A percentile compares a stretch with the other conserved stretches of the same genome.
Conservation (phyloP, 2,888 invertebrate genomes). For the Lomographa bimaculata region DNA sequence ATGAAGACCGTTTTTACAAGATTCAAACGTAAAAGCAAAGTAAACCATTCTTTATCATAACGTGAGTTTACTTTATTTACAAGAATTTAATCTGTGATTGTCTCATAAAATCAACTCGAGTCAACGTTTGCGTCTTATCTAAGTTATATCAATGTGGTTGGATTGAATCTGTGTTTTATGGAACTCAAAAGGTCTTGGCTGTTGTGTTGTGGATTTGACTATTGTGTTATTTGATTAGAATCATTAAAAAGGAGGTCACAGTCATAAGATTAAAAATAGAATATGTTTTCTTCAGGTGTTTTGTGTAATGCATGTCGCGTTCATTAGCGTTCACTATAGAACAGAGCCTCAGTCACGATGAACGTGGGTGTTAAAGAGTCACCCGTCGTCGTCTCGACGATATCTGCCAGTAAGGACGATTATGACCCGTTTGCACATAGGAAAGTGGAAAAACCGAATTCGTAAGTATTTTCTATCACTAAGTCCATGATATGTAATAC, state of each 20-base stretch:
- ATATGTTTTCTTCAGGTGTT: conserved; percentile 1
- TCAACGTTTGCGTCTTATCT: too few species aligned
- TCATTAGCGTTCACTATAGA: conserved; percentile 25
- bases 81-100: conserved; percentile 40
- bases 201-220: too few species aligned
- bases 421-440: conserved; percentile 75
- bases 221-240: neutral
- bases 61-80: conserved; percentile 41
- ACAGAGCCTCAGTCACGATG: conserved; percentile 36
- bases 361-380: conserved; percentile 37
- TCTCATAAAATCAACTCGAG: conserved; percentile 39
- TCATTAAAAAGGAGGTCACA: neutral
- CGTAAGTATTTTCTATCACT: conserved; percentile 57
- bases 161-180: conserved; percentile 10
- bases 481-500: too few species aligned
- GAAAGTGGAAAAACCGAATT: conserved; percentile 69
- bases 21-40: conserved; percentile 12
- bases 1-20: too few species aligned
- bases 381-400: conserved; percentile 12
- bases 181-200: too few species aligned
- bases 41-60: conserved; percentile 25
- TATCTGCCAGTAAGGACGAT: conserved; percentile 33
- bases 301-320: conserved; percentile 3
- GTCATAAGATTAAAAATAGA: neutral
- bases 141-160: conserved; percentile 5